phyloP scores from a whole-genome alignment of 35 echinoderm and acorn worm species.

The Hemicentrotus pulcherrimus region DNA sequence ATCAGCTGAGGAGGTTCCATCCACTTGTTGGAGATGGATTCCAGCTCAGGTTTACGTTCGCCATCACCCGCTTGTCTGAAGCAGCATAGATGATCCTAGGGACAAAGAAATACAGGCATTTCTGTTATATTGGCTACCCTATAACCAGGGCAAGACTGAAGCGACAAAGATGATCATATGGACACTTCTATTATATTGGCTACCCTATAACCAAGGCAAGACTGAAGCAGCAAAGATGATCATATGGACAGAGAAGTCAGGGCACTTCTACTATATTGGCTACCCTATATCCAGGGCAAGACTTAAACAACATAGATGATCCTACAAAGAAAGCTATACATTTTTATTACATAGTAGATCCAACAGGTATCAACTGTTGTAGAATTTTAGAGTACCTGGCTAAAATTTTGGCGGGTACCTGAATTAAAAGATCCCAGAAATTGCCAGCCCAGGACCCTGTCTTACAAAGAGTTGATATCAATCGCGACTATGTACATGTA shows the following conservation, averaged over 20 bases:
- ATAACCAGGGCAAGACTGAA: conserved; percentile 65
- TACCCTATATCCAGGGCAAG: conserved; percentile 56
- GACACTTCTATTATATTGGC: no score
- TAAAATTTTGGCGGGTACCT: no score
- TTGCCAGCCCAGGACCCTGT: no score
- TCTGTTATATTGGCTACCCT: background rate
- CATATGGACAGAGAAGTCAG: background rate
- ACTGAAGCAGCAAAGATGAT: conserved; percentile 80
- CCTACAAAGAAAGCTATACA: conserved; percentile 40
- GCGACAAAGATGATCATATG: conserved; percentile 83
- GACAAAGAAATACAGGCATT: no score
- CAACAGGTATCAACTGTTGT: no score
- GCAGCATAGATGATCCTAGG: conserved; percentile 82
- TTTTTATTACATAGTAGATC: no score
- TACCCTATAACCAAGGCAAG: conserved; percentile 54
- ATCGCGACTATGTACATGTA: no score
- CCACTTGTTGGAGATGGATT: conserved; percentile 78
- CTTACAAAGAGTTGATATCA: no score
- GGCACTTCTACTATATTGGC: no score
- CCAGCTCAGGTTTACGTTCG: conserved; percentile 72
- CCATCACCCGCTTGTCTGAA: conserved; percentile 72
- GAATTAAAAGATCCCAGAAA: no score
- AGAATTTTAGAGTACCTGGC: no score
- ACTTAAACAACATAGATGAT: conserved; percentile 80
- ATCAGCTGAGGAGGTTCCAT: conserved; percentile 80